Conservation (phyloP, 2,888 invertebrate species). For the Torymus auratus region DNA sequence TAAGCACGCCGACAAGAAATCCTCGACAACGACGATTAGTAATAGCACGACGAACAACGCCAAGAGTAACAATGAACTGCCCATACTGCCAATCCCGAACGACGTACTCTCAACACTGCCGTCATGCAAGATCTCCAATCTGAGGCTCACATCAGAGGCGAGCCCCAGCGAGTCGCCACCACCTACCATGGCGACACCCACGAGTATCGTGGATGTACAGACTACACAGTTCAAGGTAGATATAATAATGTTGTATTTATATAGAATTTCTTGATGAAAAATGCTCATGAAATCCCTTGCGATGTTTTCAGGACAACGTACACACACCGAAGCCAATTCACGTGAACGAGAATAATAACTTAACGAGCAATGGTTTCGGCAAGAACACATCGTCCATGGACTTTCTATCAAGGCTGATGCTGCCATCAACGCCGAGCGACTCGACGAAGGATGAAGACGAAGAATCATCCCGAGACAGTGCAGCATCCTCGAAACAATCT, state of each 20-base stretch:
- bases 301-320: slow-evolving; percentile 45
- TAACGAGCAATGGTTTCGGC: slow-evolving; percentile 62
- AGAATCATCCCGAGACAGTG: slow-evolving; percentile 70
- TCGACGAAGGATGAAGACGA: slow-evolving; percentile 67
- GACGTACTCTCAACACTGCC: slow-evolving; percentile 70
- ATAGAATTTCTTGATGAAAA: no score
- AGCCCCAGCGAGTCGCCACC: slow-evolving; percentile 65
- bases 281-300: no score
- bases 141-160: slow-evolving; percentile 70
- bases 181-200: slow-evolving; percentile 12
- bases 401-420: slow-evolving; percentile 70
- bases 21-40: slow-evolving; percentile 72
- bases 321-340: slow-evolving; percentile 49
- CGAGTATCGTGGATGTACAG: slow-evolving; percentile 26
- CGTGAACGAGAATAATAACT: slow-evolving; percentile 73
- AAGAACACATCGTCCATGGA: slow-evolving; percentile 48
- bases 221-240: slow-evolving; percentile 43
- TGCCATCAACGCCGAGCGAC: slow-evolving; percentile 65
- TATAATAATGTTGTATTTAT: no score
- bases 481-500: slow-evolving; percentile 66
- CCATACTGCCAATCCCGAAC: slow-evolving; percentile 68
- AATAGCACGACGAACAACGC: slow-evolving; percentile 72
- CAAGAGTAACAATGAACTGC: slow-evolving; percentile 13
- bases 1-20: slow-evolving; percentile 41
- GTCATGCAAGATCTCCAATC: slow-evolving; percentile 69